Conservation (phyloP, 2,113 vertebrate genomes). For the Phyllostomus discolor region DNA sequence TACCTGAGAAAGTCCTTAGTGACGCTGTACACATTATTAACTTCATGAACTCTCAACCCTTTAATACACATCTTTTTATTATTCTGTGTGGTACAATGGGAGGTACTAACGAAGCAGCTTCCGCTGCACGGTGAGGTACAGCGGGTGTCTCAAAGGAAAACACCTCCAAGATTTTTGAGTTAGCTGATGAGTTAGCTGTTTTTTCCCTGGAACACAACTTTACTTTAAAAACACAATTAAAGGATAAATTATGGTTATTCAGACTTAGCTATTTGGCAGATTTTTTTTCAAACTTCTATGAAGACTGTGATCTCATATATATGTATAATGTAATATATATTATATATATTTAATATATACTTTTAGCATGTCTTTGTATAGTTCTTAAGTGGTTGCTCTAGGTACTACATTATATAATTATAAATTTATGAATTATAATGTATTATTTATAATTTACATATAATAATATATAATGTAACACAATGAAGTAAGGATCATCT, state of each 20-base stretch:
- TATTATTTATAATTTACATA: not conserved
- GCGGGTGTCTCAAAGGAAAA: not conserved
- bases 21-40: not conserved
- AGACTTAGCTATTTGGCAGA: not conserved
- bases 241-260: not conserved
- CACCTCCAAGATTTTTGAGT: not conserved
- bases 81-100: not conserved
- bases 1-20: not conserved
- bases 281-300: not conserved
- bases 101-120: not conserved
- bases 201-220: not conserved
- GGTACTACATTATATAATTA: not conserved
- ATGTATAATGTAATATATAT: not conserved
- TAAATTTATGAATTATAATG: not conserved
- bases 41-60: not conserved
- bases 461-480: not conserved
- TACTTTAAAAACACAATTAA: not conserved
- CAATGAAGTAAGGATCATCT: not conserved
- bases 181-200: not conserved
- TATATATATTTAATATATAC: not conserved
- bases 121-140: not conserved
- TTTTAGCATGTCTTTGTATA: not conserved
- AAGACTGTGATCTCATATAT: not conserved
- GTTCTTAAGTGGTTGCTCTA: not conserved
- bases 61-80: not conserved